Base-by-base conservation (phyloP, 2,888 invertebrate genomes). In the Phania funesta region DNA sequence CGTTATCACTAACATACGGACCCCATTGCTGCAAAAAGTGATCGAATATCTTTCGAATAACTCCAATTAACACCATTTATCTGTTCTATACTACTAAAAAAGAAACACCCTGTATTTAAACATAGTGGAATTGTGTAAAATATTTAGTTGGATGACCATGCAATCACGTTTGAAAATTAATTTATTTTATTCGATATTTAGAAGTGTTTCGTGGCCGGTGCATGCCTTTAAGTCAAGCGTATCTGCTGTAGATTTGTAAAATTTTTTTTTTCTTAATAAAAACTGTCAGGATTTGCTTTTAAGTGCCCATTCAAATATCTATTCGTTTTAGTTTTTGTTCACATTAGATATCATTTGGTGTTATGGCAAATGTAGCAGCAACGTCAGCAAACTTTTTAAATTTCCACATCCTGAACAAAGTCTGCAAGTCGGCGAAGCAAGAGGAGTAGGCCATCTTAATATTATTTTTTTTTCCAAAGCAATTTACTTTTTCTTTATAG, bases 401-500 rank as follows among this genome's bases (percentile, higher is more conserved):
- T 29, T 52, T 65, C 4, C 9, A 65, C 48, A 54, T 65, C 50
- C 68, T 70, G 35, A 26, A 52, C 24, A 46, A 7, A 44, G 26
- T 38, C 44, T 46, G 29, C 38, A 46, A 65, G 52, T 18, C 18
- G 32, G 50, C 44, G 32, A 67, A 58, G 54, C 22, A 8, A 29
- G 35, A 4, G 29, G 54, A 44, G 11, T 54, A 50, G 46, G 24
- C 67, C n/a, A 60, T 81, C 81, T 81, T 76, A 71, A 76, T 80
- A 48, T 54, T 76, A 62, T 62, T 81, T 80, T 50, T 62, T 81
- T 80, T 50, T 52, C 13, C 22, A 76, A 52, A 20, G 35, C 18
- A 62, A 54, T 54, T 41, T 62, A 20, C 5, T 68, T 48, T 56
- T 41, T 68, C 74, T 74, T 76, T 58, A n/a, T n/a, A 75, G 56